A percentile compares a stretch with the other conserved stretches of the same genome.
These are phyloP conservation scores for Drosophila picticornis DNA, from an alignment of 2,888 invertebrate genomes.

Conservation along the genomic window DNA sequence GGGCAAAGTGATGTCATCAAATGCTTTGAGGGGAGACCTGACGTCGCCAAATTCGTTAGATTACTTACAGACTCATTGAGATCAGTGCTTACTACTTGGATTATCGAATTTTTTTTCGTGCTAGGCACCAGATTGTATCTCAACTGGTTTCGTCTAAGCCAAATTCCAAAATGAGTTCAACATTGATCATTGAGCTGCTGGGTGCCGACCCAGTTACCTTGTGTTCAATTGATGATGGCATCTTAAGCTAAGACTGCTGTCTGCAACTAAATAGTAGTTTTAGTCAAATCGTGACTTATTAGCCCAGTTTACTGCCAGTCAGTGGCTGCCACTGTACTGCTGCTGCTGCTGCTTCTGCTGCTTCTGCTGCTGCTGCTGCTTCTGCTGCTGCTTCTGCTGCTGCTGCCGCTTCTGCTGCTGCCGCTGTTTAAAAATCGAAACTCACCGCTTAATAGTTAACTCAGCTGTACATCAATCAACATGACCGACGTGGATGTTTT, in stretches of 20 bases:
- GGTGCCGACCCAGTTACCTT: conserved; percentile 60
- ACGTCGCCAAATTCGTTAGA: conserved; percentile 68
- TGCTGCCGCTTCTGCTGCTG: background rate
- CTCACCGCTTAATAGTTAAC: conserved; percentile 6
- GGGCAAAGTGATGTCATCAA: conserved; percentile 56
- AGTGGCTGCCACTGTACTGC: conserved; percentile 5
- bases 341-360: conserved; percentile 8
- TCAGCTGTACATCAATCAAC: conserved; percentile 21
- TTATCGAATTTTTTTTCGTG: conserved; percentile 37
- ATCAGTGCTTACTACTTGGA: conserved; percentile 1
- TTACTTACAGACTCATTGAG: conserved; percentile 16
- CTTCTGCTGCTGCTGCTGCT: background rate
- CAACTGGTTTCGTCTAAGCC: conserved; percentile 37
- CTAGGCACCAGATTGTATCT: conserved; percentile 28
- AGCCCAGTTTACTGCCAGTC: conserved; percentile 31
- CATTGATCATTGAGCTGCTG: conserved; percentile 33
- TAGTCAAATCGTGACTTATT: conserved; percentile 63
- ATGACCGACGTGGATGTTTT: conserved; percentile 90
- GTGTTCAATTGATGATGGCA: conserved; percentile 36
- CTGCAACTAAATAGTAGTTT: conserved; percentile 1
- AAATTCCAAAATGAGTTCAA: conserved; percentile 15
- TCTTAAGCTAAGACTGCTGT: conserved; percentile 16
- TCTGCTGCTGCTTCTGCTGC: background rate
- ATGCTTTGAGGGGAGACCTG: conserved; percentile 53
- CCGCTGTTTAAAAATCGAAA: conserved; percentile 25